These are phyloP conservation scores for Hippopotamyrus pictus DNA, from an alignment of 2,797 vertebrate species.

Conservation along the genomic window DNA sequence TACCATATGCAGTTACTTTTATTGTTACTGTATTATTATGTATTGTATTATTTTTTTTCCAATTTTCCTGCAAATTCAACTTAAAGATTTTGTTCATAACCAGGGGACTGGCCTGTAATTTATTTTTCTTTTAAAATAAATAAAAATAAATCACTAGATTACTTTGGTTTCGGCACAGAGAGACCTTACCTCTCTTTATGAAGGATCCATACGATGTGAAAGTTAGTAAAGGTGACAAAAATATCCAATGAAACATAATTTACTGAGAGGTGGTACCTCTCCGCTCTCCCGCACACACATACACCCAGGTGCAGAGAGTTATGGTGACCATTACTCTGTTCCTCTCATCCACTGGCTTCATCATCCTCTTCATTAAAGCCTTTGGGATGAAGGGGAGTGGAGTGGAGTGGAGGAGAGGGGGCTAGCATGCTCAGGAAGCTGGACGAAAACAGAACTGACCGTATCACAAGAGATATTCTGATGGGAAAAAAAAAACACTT, in stretches of 20 bases:
- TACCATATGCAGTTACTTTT: not conserved
- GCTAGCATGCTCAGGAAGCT: not conserved
- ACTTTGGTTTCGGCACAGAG: not conserved
- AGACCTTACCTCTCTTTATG: not conserved
- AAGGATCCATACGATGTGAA: not conserved
- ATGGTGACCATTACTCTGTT: not conserved
- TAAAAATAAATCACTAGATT: not conserved
- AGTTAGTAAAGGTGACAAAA: not conserved
- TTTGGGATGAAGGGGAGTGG: not conserved
- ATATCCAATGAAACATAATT: not conserved
- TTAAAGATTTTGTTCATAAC: not conserved
- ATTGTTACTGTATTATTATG: not conserved
- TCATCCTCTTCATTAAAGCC: constrained; percentile 33
- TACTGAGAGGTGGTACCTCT: not conserved
- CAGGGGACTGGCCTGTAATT: not conserved
- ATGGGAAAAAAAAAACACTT: not conserved
- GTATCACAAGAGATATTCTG: not conserved
- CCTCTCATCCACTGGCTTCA: constrained; percentile 25
- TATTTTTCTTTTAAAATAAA: constrained; percentile 2
- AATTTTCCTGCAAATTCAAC: not conserved
- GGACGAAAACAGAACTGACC: not conserved
- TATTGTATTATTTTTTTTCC: not conserved
- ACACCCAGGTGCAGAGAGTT: constrained; percentile 6
- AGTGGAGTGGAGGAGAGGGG: not conserved
- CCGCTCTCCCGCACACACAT: not conserved